Evolutionary conservation across 2,888 invertebrate genomes (phyloP).

Genomic region (Metacarcinus magister): DNA sequence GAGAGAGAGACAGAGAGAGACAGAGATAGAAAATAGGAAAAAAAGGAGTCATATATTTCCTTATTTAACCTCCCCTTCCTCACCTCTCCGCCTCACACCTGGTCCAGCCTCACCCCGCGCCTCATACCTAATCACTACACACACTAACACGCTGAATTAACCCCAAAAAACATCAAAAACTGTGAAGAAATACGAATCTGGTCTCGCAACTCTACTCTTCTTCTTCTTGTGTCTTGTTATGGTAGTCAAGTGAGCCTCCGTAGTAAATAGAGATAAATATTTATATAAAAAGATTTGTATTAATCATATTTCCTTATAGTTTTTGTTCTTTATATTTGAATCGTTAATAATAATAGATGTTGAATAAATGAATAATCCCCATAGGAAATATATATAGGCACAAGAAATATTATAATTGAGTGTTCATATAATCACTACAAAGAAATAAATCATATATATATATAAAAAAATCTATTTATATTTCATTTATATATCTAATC

Average conservation of each 20-base stretch:
- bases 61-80: background rate
- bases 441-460: too few relatives aligned
- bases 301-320: background rate
- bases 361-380: too few relatives aligned
- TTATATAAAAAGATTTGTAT: background rate
- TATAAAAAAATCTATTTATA: too few relatives aligned
- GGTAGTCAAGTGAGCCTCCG: background rate
- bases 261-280: background rate
- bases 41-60: background rate
- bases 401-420: too few relatives aligned
- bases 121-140: background rate
- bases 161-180: background rate
- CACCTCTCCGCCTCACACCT: background rate
- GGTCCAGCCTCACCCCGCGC: background rate
- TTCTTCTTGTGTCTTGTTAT: background rate
- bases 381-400: too few relatives aligned
- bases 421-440: too few relatives aligned
- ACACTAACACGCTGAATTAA: background rate
- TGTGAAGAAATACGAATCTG: too few relatives aligned
- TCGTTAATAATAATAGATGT: too few relatives aligned
- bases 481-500: too few relatives aligned
- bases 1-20: background rate
- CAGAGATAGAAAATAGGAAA: background rate
- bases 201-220: too few relatives aligned
- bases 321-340: background rate